Conservation (phyloP, 1,140 invertebrate genomes). For the Medauroidea extradentata region DNA sequence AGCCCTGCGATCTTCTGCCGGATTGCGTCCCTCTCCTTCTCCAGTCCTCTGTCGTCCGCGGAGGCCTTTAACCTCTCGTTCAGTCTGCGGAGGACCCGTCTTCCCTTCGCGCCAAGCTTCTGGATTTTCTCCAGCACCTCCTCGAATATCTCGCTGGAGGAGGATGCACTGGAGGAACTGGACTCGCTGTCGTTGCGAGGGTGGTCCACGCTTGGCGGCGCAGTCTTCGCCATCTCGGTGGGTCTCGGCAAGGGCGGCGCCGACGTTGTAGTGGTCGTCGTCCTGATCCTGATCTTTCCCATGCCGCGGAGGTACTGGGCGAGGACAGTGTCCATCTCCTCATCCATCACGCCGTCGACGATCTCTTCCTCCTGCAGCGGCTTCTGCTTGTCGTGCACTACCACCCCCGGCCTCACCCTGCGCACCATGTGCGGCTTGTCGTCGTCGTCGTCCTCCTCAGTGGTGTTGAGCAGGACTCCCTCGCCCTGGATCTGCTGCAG, state of each 20-base stretch:
- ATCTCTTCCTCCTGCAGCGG: too few relatives aligned
- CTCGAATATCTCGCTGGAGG: slow-evolving; percentile 54
- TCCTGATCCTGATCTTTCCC: too few relatives aligned
- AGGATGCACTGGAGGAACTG: slow-evolving; percentile 21
- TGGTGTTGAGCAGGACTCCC: slow-evolving; percentile 22
- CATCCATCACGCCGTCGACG: too few relatives aligned
- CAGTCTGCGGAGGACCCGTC: slow-evolving; percentile 47
- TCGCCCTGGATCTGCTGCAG: slow-evolving; percentile 44
- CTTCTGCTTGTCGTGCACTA: not conserved
- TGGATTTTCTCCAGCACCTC: slow-evolving; percentile 53
- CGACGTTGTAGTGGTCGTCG: too few relatives aligned
- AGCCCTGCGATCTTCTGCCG: slow-evolving; percentile 43
- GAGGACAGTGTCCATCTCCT: not conserved
- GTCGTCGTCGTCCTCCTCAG: slow-evolving; percentile 20
- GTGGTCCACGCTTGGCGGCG: not conserved
- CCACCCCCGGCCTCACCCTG: not conserved
- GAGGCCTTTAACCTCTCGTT: slow-evolving; percentile 36
- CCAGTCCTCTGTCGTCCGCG: slow-evolving; percentile 47
- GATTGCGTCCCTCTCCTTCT: slow-evolving; percentile 48
- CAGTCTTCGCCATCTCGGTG: too few relatives aligned
- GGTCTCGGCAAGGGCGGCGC: too few relatives aligned
- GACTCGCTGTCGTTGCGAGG: not conserved
- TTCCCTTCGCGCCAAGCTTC: slow-evolving; percentile 50
- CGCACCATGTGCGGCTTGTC: not conserved
- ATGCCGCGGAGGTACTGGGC: not conserved